Conservation (phyloP, 2,888 invertebrate genomes). For the Hirtodrosophila histrioides region DNA sequence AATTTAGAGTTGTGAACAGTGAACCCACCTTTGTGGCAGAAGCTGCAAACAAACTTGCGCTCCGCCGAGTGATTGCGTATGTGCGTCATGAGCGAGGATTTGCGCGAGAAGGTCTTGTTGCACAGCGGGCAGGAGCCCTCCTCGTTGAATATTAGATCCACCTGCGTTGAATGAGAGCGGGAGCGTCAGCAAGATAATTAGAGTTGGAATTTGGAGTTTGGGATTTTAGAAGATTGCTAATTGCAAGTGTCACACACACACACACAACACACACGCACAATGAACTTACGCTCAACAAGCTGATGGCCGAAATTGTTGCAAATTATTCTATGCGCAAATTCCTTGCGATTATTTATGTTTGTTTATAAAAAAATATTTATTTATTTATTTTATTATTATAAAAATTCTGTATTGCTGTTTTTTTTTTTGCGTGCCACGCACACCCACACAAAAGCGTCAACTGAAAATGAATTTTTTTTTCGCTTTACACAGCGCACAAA, state of each 20-base stretch:
- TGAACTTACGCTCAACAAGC: slow-evolving; percentile 73
- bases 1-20: background rate
- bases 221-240: slow-evolving; percentile 33
- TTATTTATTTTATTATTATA: slow-evolving; percentile 22
- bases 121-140: slow-evolving; percentile 85
- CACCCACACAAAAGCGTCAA: slow-evolving; percentile 78
- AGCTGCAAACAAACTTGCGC: slow-evolving; percentile 84
- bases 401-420: slow-evolving; percentile 40
- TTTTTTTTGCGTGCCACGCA: slow-evolving; percentile 63
- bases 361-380: slow-evolving; percentile 45
- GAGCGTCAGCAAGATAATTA: slow-evolving; percentile 29
- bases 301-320: slow-evolving; percentile 62
- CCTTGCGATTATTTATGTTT: slow-evolving; percentile 44
- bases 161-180: slow-evolving; percentile 66
- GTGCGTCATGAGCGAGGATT: slow-evolving; percentile 84
- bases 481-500: slow-evolving; percentile 74
- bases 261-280: slow-evolving; percentile 17
- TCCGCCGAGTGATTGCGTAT: slow-evolving; percentile 85
- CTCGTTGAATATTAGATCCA: slow-evolving; percentile 84
- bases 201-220: slow-evolving; percentile 13
- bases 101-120: slow-evolving; percentile 84
- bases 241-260: slow-evolving; percentile 33
- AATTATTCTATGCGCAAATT: slow-evolving; percentile 54
- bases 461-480: slow-evolving; percentile 78
- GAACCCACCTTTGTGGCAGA: slow-evolving; percentile 83